These are phyloP conservation scores for Lophotis ruficrista DNA, from an alignment of 2,113 vertebrate species.

Conservation along the genomic window DNA sequence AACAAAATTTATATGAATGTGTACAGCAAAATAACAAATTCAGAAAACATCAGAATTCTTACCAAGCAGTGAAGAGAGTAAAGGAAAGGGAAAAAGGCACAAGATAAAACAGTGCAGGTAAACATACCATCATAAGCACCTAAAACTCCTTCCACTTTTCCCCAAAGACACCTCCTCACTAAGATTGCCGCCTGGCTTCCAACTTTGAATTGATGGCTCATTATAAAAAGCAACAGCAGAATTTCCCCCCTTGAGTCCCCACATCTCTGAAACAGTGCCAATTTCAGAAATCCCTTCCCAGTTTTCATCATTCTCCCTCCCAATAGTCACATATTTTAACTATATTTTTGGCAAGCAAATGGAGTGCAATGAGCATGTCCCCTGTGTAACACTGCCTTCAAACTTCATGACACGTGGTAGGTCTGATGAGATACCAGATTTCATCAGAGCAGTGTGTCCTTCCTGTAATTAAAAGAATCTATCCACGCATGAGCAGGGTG, in stretches of 20 bases:
- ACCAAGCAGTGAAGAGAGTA: background rate
- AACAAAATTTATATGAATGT: background rate
- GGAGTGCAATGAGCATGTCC: background rate
- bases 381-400: background rate
- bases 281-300: conserved; percentile 1
- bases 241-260: background rate
- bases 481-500: background rate
- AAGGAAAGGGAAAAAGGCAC: background rate
- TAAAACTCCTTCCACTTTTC: background rate
- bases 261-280: background rate
- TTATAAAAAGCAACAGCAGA: conserved; percentile 3
- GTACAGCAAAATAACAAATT: background rate
- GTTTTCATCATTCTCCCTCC: background rate
- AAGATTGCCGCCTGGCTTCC: background rate
- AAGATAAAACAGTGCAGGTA: background rate
- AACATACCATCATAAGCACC: background rate
- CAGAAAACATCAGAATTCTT: background rate
- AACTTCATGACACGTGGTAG: background rate
- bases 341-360: background rate
- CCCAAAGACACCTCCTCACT: background rate
- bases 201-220: background rate
- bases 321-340: background rate
- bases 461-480: background rate
- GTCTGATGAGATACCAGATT: background rate
- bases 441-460: background rate